A percentile compares a stretch with the other conserved stretches of the same genome.
These are phyloP conservation scores for Sepiola atlantica DNA, from an alignment of 2,888 invertebrate genomes.

Conservation along the genomic window DNA sequence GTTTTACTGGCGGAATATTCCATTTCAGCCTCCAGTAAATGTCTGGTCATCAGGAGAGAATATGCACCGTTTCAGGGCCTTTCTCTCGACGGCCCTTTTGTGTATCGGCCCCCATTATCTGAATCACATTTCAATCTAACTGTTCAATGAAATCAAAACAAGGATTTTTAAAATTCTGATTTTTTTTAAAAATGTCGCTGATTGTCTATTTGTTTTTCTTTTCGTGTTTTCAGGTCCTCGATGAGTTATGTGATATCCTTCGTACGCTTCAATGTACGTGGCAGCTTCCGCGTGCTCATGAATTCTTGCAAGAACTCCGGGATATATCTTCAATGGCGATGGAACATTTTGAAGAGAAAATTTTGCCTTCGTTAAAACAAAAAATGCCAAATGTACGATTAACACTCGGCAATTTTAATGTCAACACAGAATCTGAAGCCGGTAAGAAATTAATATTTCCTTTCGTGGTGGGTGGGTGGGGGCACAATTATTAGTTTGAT, in stretches of 20 bases:
- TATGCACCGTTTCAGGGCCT: no score
- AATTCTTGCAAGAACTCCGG: constrained; percentile 88
- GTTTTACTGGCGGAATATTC: no score
- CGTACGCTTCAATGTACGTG: constrained; percentile 81
- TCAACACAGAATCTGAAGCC: constrained; percentile 45
- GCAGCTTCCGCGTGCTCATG: constrained; percentile 84
- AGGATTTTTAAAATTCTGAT: no score
- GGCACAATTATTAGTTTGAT: not conserved
- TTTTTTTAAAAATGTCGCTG: not conserved
- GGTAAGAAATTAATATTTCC: not conserved
- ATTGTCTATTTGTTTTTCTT: not conserved
- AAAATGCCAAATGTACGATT: constrained; percentile 60
- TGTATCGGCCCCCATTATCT: no score
- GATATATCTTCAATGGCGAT: constrained; percentile 97
- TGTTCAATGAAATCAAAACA: no score
- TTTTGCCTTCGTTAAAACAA: constrained; percentile 81
- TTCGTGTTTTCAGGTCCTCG: constrained; percentile 83
- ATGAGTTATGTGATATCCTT: constrained; percentile 88
- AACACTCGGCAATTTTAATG: constrained; percentile 55
- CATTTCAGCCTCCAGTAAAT: no score
- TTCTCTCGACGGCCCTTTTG: no score
- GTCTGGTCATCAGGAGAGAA: no score
- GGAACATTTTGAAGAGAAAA: constrained; percentile 95
- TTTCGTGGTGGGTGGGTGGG: no score
- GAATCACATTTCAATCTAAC: no score